Percentiles rank a stretch among this genome's conserved stretches.
Evolutionary conservation across 2,888 invertebrate genomes (phyloP).

Genomic region (Synanthedon formicaeformis): DNA sequence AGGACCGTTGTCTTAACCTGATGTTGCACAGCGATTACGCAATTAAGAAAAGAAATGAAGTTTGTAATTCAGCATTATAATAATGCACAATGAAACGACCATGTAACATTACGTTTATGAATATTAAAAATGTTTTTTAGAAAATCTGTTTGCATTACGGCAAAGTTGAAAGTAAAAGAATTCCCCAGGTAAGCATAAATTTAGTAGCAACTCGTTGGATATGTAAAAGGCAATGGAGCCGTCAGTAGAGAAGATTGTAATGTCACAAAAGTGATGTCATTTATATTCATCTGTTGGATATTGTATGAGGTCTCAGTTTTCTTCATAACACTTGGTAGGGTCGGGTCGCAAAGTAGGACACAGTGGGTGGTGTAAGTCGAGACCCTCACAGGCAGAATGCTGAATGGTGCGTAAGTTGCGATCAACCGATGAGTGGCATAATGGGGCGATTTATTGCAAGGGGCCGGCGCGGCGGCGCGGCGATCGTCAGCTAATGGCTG

Average conservation of each 20-base stretch:
- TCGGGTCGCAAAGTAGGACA: constrained; percentile 6
- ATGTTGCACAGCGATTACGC: too few species aligned
- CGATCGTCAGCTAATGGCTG: constrained; percentile 17
- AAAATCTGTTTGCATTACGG: too few species aligned
- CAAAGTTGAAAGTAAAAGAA: constrained; percentile 8
- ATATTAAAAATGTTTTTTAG: too few species aligned
- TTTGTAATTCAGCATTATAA: too few species aligned
- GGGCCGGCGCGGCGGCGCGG: constrained; percentile 2
- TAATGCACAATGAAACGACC: too few species aligned
- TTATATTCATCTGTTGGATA: constrained; percentile 11
- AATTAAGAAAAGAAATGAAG: too few species aligned
- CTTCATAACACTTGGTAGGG: constrained; percentile 5
- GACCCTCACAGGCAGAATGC: constrained; percentile 6
- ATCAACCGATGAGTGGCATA: constrained; percentile 15
- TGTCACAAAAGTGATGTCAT: constrained; percentile 7
- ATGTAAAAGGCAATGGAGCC: constrained; percentile 10
- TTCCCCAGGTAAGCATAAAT: constrained; percentile 31
- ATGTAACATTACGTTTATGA: too few species aligned
- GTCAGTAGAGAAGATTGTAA: constrained; percentile 12
- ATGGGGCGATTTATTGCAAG: constrained; percentile 23
- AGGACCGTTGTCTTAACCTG: too few species aligned
- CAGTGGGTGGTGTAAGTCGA: not conserved
- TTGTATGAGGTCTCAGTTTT: constrained; percentile 8
- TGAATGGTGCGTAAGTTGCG: constrained; percentile 19
- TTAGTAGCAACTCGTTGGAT: constrained; percentile 13